Base-by-base conservation (phyloP, 1,140 invertebrate species). In the Stegodyphus mimosarum region DNA sequence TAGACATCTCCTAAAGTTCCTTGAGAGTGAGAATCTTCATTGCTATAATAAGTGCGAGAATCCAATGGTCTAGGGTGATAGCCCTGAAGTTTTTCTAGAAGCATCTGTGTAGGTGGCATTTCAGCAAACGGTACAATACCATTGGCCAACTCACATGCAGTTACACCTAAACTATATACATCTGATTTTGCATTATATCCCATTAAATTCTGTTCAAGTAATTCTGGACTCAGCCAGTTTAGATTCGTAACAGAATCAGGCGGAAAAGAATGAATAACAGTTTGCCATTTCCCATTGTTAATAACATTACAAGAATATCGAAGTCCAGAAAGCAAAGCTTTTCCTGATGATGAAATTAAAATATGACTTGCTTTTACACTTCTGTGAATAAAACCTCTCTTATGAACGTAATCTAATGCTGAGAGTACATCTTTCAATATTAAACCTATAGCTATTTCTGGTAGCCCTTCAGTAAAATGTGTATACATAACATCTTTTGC, bases 141-240 rank as follows among this genome's bases (percentile, higher is more conserved):
- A 92, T 98, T 98, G 49, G 94, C 96, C 87, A 98, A 90, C 91
- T 98, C 96, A 91, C 96, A 98, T 63, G 94, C 93, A 15, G 95
- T 93, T 83, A 98, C 95, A 55, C 97, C 97, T 72, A 97, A 87
- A 87, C 96, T 97, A 89, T 98, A 98, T 51, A 97, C 94, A 90
- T 98, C 97, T 6, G 95, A 96, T 88, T 95, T 95, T 89, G 95
- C 94, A 89, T 95, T 95, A 89, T 97, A 98, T 9, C 97, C 96
- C 88, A 92, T 92, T 80, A 98, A 91, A 92, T 97, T 97, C 94
- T 96, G 91, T 91, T 96, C 94, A 48, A 98, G 91, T n/a, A 98
- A 90, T 91, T 98, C 97, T 18, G 96, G 96, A 89, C 95, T 96
- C 4, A 96, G 92, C 95, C 96, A 97, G 90, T 96, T 95, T 2